phyloP scores from a whole-genome alignment of 2,113 vertebrate species.

The Sinocyclocheilus anshuiensis region DNA sequence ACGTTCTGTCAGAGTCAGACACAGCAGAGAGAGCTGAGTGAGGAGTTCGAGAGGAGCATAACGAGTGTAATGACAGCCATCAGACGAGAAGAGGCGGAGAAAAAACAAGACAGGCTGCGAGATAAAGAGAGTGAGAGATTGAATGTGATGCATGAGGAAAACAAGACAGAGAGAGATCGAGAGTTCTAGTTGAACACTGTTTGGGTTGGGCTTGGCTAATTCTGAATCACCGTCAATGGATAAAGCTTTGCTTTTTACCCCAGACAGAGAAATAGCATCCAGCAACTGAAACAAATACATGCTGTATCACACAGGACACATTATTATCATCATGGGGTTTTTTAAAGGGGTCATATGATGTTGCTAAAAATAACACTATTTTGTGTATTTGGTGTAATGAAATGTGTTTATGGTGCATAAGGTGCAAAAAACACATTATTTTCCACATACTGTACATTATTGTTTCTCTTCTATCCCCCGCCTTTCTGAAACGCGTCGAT shows the following conservation, averaged over 20 bases:
- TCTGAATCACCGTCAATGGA: neutral
- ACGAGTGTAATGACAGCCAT: constrained; percentile 27
- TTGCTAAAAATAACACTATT: too few relatives aligned
- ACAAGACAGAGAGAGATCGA: constrained; percentile 25
- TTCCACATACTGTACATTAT: too few relatives aligned
- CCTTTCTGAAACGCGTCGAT: too few relatives aligned
- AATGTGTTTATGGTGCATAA: too few relatives aligned
- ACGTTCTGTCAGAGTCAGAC: constrained; percentile 37
- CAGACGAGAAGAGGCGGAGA: neutral
- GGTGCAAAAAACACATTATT: too few relatives aligned
- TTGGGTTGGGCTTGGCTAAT: neutral
- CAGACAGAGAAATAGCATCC: neutral
- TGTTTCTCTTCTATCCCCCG: too few relatives aligned
- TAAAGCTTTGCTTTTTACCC: neutral
- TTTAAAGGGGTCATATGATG: too few relatives aligned
- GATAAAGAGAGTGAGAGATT: constrained; percentile 27
- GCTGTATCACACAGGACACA: neutral
- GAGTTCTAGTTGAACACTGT: neutral
- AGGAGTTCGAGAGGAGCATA: constrained; percentile 25
- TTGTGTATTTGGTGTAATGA: too few relatives aligned
- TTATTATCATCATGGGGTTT: neutral
- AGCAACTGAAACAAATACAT: neutral
- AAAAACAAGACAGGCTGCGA: neutral
- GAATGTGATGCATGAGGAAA: constrained; percentile 10
- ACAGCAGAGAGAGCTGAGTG: constrained; percentile 20